These are phyloP conservation scores for Myzus persicae DNA, from an alignment of 1,140 invertebrate genomes.

Conservation along the genomic window DNA sequence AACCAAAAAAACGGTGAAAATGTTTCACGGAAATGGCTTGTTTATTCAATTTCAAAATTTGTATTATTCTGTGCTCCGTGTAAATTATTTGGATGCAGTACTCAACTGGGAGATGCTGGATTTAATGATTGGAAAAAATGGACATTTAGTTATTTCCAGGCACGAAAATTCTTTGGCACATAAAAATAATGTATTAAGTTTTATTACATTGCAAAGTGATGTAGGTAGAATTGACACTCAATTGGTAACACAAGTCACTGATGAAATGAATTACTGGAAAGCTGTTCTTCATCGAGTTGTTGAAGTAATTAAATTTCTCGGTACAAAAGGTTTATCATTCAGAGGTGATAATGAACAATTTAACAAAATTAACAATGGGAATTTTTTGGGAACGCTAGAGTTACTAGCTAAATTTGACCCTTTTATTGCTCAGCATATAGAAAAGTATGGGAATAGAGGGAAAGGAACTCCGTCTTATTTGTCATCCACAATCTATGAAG, in stretches of 20 bases:
- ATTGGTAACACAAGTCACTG: too few relatives aligned
- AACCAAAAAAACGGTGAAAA: not conserved
- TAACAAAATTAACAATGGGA: conserved; percentile 36
- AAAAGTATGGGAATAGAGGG: conserved; percentile 58
- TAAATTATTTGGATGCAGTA: conserved; percentile 60
- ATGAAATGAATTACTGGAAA: too few relatives aligned
- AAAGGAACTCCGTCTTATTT: conserved; percentile 60
- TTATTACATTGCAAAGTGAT: too few relatives aligned
- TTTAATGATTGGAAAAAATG: too few relatives aligned
- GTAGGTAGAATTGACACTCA: too few relatives aligned
- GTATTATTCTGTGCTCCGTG: conserved; percentile 62
- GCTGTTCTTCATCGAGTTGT: too few relatives aligned
- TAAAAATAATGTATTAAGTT: too few relatives aligned
- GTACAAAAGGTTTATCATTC: too few relatives aligned
- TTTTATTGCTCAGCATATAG: conserved; percentile 59
- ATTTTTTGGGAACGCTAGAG: conserved; percentile 62
- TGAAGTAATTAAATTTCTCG: too few relatives aligned
- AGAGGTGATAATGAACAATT: too few relatives aligned
- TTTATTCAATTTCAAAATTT: conserved; percentile 12
- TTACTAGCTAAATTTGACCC: conserved; percentile 62
- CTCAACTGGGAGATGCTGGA: not conserved
- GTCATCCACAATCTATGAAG: conserved; percentile 59
- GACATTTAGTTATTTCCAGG: too few relatives aligned
- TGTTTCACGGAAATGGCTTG: not conserved
- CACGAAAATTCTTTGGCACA: too few relatives aligned